Evolutionary conservation across 2,113 vertebrate species (phyloP).

Genomic region (Podarcis cretensis): DNA sequence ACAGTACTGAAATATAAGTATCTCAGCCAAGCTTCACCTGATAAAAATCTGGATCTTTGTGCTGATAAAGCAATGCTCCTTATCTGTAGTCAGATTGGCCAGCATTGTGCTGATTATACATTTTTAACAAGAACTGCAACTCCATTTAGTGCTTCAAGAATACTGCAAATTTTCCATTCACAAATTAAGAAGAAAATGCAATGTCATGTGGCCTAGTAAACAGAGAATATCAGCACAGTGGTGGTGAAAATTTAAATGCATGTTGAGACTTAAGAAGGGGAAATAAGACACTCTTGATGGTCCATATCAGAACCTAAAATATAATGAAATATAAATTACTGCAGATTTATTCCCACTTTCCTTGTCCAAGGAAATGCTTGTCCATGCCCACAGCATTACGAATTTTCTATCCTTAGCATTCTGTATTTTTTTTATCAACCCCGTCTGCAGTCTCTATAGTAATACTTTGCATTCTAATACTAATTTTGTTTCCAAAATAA

Average conservation of each 20-base stretch:
- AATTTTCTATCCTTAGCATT: constrained; percentile 1
- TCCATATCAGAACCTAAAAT: background rate
- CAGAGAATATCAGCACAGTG: background rate
- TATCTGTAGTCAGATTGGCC: background rate
- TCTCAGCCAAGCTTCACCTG: constrained; percentile 27
- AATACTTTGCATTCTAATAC: background rate
- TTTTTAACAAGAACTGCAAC: constrained; percentile 39
- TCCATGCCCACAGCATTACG: background rate
- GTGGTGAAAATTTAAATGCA: background rate
- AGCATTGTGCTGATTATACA: constrained; percentile 39
- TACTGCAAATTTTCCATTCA: constrained; percentile 54
- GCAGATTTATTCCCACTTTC: background rate
- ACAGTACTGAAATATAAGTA: constrained; percentile 38
- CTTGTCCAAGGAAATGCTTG: background rate
- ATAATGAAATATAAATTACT: background rate
- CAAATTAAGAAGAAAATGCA: constrained; percentile 17
- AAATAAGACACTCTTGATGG: background rate
- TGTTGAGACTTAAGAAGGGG: background rate
- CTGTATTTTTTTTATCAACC: background rate
- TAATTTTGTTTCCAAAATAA: background rate
- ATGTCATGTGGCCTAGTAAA: background rate
- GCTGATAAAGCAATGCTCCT: constrained; percentile 64
- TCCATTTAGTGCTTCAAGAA: background rate
- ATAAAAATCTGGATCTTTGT: constrained; percentile 35
- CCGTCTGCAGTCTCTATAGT: background rate